Evolutionary conservation across 2,797 vertebrate genomes (phyloP).

Genomic region (Pangasius sanitwongsei): DNA sequence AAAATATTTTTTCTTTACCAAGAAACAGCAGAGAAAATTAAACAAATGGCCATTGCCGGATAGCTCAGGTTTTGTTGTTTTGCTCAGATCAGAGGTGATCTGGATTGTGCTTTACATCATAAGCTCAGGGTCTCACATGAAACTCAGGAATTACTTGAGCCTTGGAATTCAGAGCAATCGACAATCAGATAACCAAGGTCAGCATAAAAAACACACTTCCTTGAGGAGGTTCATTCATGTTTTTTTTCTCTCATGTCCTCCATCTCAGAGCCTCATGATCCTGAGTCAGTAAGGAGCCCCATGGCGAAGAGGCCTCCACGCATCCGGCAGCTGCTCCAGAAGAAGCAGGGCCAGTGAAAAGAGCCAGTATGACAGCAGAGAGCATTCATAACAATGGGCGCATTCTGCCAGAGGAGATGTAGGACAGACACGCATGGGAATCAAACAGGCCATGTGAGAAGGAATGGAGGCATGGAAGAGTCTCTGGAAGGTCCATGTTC

Average conservation of each 20-base stretch:
- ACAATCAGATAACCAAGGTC: constrained; percentile 49
- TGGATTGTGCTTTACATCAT: neutral
- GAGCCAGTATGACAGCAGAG: constrained; percentile 64
- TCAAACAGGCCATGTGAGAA: neutral
- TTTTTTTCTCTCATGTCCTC: constrained; percentile 20
- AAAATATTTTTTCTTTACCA: neutral
- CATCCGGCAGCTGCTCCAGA: constrained; percentile 57
- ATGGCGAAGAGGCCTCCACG: constrained; percentile 50
- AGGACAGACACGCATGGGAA: constrained; percentile 33
- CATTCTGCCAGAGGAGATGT: constrained; percentile 62
- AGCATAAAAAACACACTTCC: constrained; percentile 38
- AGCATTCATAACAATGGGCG: constrained; percentile 64
- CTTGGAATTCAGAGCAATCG: constrained; percentile 14
- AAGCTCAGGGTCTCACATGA: neutral
- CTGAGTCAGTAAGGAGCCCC: constrained; percentile 59
- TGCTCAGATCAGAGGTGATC: neutral
- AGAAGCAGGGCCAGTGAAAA: constrained; percentile 57
- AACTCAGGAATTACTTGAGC: neutral
- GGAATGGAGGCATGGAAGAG: neutral
- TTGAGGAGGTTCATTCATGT: constrained; percentile 15
- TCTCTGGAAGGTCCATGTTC: constrained; percentile 14
- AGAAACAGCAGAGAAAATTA: neutral
- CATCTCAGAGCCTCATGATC: constrained; percentile 18
- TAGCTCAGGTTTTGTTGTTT: neutral
- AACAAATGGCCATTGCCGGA: neutral